Conservation (phyloP, 2,797 vertebrate species). For the Gephyroberyx darwinii region DNA sequence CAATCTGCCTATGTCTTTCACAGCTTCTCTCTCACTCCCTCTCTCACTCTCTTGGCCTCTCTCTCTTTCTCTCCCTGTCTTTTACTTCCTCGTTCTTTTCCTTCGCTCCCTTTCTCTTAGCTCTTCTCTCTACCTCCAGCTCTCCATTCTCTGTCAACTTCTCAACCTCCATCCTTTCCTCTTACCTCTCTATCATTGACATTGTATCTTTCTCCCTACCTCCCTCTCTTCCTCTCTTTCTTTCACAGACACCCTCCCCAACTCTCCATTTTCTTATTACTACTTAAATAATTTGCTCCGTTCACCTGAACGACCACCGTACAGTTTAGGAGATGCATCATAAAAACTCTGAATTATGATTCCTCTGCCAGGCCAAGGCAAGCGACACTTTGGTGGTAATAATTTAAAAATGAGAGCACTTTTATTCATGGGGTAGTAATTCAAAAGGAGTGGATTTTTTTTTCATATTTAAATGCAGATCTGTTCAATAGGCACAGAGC, state of each 20-base stretch:
- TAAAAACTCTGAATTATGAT: slow-evolving; percentile 41
- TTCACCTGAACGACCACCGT: slow-evolving; percentile 23
- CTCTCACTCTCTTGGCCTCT: slow-evolving; percentile 24
- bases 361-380: slow-evolving; percentile 25
- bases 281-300: slow-evolving; percentile 36
- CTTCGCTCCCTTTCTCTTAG: not conserved
- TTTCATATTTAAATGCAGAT: slow-evolving; percentile 39
- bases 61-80: not conserved
- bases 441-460: slow-evolving; percentile 44
- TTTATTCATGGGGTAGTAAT: slow-evolving; percentile 48
- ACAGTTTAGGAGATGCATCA: slow-evolving; percentile 39
- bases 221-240: not conserved
- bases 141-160: slow-evolving; percentile 64
- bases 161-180: slow-evolving; percentile 50
- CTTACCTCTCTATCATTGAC: slow-evolving; percentile 48
- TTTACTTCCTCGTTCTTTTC: no score
- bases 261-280: slow-evolving; percentile 46
- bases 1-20: slow-evolving; percentile 59
- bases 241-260: not conserved
- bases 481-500: slow-evolving; percentile 33
- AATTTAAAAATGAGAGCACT: slow-evolving; percentile 32
- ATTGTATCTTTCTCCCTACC: slow-evolving; percentile 25
- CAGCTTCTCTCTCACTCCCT: slow-evolving; percentile 43
- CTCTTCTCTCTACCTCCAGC: slow-evolving; percentile 15
- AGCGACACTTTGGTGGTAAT: slow-evolving; percentile 37